Evolutionary conservation across 2,113 vertebrate genomes (phyloP).

Genomic region (Budorcas taxicolor): DNA sequence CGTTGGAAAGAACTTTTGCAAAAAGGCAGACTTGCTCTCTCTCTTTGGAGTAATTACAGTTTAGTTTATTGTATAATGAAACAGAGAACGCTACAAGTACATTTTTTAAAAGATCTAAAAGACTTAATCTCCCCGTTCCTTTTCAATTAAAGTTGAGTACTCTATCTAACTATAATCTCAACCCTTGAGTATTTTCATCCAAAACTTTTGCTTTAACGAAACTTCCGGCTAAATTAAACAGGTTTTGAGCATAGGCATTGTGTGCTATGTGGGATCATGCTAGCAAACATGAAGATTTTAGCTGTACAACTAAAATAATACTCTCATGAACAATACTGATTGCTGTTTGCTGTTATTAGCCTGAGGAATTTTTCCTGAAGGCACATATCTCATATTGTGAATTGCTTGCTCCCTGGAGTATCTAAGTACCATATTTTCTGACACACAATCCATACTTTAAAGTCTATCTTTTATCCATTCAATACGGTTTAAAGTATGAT

Average conservation of each 20-base stretch:
- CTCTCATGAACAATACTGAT: constrained; percentile 59
- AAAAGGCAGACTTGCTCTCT: constrained; percentile 27
- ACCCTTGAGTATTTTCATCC: neutral
- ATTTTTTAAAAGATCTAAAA: constrained; percentile 28
- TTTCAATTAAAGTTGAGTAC: constrained; percentile 5
- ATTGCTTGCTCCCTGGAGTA: constrained; percentile 53
- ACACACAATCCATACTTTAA: constrained; percentile 74
- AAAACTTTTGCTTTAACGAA: constrained; percentile 42
- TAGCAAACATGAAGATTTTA: neutral
- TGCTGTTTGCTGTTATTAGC: constrained; percentile 46
- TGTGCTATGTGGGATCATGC: neutral
- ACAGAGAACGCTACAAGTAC: constrained; percentile 19
- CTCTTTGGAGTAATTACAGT: constrained; percentile 23
- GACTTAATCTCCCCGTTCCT: neutral
- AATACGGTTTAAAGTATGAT: constrained; percentile 76
- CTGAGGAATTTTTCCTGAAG: constrained; percentile 51
- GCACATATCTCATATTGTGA: constrained; percentile 57
- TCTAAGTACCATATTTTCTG: constrained; percentile 66
- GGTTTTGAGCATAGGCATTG: constrained; percentile 2
- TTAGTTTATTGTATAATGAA: constrained; percentile 33
- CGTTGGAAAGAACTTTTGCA: constrained; percentile 58
- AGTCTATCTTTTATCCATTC: constrained; percentile 76
- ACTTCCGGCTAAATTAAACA: constrained; percentile 10
- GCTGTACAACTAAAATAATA: constrained; percentile 15
- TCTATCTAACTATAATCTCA: constrained; percentile 12